A percentile compares a stretch with the other conserved stretches of the same genome.
Conservation (phyloP, 2,888 invertebrate genomes). For the Ceramica pisi region DNA sequence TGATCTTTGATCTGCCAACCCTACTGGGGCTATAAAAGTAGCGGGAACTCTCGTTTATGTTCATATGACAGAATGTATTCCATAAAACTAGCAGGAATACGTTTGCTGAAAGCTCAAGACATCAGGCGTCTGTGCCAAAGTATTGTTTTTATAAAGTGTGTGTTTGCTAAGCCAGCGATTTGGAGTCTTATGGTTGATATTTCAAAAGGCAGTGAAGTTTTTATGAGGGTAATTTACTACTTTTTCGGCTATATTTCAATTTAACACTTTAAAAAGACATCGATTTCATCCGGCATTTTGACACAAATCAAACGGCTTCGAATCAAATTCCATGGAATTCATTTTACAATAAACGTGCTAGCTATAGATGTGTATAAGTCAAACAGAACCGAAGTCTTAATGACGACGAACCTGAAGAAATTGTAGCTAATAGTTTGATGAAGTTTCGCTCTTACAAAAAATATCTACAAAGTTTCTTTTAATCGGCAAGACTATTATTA, state of each 20-base stretch:
- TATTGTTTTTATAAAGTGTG: constrained; percentile 46
- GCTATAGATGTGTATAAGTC: not conserved
- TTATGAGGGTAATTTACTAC: not conserved
- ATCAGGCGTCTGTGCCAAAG: constrained; percentile 54
- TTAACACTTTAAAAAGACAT: no score
- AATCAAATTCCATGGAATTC: not conserved
- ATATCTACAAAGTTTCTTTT: not conserved
- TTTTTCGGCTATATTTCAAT: not conserved
- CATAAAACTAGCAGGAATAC: constrained; percentile 57
- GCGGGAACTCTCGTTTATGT: constrained; percentile 54
- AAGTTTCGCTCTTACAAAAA: not conserved
- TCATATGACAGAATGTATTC: constrained; percentile 58
- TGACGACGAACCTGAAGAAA: not conserved
- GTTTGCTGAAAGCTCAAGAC: constrained; percentile 37
- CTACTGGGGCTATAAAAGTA: constrained; percentile 55
- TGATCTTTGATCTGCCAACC: constrained; percentile 51
- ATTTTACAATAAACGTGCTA: not conserved
- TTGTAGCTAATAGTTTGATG: not conserved
- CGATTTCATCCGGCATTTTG: no score
- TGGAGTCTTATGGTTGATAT: constrained; percentile 6
- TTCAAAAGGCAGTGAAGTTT: not conserved
- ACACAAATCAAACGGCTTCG: not conserved
- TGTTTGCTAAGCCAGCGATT: constrained; percentile 9
- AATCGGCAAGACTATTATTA: not conserved
- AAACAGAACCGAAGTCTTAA: not conserved